These are phyloP conservation scores for Drosophila paulistorum DNA, from an alignment of 1,140 invertebrate genomes.

Conservation along the genomic window DNA sequence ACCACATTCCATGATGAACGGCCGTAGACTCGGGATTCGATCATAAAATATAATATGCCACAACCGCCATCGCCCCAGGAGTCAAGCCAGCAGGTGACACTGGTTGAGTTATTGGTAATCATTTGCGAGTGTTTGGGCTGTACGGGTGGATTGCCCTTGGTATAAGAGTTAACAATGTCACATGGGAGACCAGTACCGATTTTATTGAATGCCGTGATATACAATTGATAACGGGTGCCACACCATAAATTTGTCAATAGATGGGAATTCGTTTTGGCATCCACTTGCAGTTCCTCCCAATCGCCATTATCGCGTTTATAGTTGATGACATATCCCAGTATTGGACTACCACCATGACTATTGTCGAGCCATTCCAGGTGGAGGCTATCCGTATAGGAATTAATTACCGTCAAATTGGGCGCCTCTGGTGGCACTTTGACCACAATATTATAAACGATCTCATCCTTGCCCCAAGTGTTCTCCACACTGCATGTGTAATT, in stretches of 20 bases:
- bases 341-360: constrained; percentile 88
- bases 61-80: constrained; percentile 95
- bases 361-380: constrained; percentile 88
- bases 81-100: constrained; percentile 93
- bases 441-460: constrained; percentile 90
- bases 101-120: constrained; percentile 93
- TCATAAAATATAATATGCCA: constrained; percentile 93
- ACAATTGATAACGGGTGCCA: constrained; percentile 93
- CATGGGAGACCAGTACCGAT: constrained; percentile 94
- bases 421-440: constrained; percentile 88
- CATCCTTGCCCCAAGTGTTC: constrained; percentile 92
- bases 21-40: constrained; percentile 86
- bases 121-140: constrained; percentile 92
- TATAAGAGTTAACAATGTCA: constrained; percentile 92
- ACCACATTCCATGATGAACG: constrained; percentile 88
- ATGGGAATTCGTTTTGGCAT: constrained; percentile 90
- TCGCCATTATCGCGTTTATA: constrained; percentile 94
- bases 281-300: constrained; percentile 93
- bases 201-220: constrained; percentile 94
- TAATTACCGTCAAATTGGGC: constrained; percentile 87
- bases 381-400: constrained; percentile 88
- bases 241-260: constrained; percentile 92
- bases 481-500: constrained; percentile 94
- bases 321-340: constrained; percentile 92
- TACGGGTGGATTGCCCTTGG: constrained; percentile 91